A percentile compares a stretch with the other conserved stretches of the same genome.
These are phyloP conservation scores for Actinopyga echinites DNA, from an alignment of 53 echinoderm and acorn worm genomes.

Conservation along the genomic window DNA sequence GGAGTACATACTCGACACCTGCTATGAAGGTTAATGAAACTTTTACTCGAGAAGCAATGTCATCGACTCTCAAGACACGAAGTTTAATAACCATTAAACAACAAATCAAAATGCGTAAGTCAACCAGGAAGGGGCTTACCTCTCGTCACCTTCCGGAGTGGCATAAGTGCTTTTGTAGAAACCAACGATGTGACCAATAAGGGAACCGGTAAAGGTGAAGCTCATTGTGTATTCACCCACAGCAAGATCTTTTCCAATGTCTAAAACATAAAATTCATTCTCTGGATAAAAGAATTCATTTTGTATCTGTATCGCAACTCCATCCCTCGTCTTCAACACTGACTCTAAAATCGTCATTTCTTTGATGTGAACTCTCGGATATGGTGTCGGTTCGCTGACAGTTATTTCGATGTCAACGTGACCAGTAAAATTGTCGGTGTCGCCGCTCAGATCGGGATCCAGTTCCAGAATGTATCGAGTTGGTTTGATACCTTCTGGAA, in stretches of 20 bases:
- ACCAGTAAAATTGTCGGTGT: slow-evolving; percentile 65
- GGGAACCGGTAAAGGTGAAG: slow-evolving; percentile 56
- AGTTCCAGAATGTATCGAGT: slow-evolving; percentile 71
- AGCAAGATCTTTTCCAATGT: background rate
- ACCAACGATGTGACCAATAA: slow-evolving; percentile 71
- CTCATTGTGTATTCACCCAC: slow-evolving; percentile 16
- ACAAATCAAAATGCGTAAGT: too few species aligned
- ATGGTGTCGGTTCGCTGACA: slow-evolving; percentile 29
- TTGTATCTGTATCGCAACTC: background rate
- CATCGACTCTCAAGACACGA: too few species aligned
- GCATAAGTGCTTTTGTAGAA: slow-evolving; percentile 90
- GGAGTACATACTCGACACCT: too few species aligned
- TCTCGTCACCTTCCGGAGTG: slow-evolving; percentile 60
- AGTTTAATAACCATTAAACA: too few species aligned
- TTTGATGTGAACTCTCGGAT: slow-evolving; percentile 80
- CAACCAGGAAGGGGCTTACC: slow-evolving; percentile 62
- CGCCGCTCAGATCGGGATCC: slow-evolving; percentile 65
- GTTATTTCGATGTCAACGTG: slow-evolving; percentile 65
- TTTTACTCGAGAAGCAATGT: too few species aligned
- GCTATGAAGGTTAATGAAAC: too few species aligned
- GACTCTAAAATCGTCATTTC: slow-evolving; percentile 63
- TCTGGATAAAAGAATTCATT: slow-evolving; percentile 45
- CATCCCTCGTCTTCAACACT: slow-evolving; percentile 39
- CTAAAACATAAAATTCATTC: slow-evolving; percentile 78
- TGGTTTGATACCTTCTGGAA: slow-evolving; percentile 66